Conservation (phyloP, 2,888 invertebrate species). For the Scrobipalpa atriplicella region DNA sequence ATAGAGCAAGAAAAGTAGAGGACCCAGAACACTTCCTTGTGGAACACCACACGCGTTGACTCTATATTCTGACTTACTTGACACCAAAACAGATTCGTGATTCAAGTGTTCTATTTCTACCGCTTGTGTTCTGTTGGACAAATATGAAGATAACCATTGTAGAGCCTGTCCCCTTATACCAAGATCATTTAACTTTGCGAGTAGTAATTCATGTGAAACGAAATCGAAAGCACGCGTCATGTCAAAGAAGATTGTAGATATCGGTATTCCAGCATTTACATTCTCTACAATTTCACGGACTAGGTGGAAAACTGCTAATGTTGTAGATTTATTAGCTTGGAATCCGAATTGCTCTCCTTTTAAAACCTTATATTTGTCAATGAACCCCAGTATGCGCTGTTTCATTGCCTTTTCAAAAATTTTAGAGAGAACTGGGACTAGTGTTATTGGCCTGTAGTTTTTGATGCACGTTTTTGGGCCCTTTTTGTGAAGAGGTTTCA, state of each 20-base stretch:
- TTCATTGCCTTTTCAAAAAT: constrained; percentile 1
- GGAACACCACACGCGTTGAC: constrained; percentile 5
- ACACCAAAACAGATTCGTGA: background rate
- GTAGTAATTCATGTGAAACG: background rate
- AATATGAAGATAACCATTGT: background rate
- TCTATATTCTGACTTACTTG: background rate
- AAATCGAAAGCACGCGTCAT: constrained; percentile 4
- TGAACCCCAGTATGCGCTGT: background rate
- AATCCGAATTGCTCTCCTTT: constrained; percentile 7
- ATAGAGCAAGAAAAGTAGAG: background rate
- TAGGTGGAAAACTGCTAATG: background rate
- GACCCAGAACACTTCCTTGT: constrained; percentile 15
- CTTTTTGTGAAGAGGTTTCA: background rate
- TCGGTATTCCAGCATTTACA: background rate
- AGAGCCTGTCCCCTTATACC: background rate
- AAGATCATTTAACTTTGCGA: background rate
- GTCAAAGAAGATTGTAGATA: background rate
- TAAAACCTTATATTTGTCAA: background rate
- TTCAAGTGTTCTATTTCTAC: background rate
- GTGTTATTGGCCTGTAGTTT: constrained; percentile 5
- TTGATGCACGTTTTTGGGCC: background rate
- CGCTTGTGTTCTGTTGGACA: background rate
- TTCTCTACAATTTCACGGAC: background rate
- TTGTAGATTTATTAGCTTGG: constrained; percentile 1
- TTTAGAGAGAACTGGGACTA: background rate